These are phyloP conservation scores for Pheosia tremula DNA, from an alignment of 2,888 invertebrate species.

Conservation along the genomic window DNA sequence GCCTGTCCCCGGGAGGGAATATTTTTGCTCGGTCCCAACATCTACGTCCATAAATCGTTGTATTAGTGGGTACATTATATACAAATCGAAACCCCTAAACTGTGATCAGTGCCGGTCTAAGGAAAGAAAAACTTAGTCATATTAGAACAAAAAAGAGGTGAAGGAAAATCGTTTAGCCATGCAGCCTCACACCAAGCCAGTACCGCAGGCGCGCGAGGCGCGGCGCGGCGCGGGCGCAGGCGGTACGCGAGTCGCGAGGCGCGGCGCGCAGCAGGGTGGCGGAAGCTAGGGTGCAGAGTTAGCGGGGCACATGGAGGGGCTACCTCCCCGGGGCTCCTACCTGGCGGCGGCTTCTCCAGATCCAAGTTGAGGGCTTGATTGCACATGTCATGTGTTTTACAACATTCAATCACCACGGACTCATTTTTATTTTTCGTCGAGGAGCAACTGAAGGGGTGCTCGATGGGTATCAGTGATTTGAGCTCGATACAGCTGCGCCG, in stretches of 20 bases:
- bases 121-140: conserved; percentile 65
- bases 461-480: conserved; percentile 89
- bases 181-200: conserved; percentile 69
- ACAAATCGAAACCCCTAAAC: conserved; percentile 42
- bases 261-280: conserved; percentile 36
- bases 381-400: conserved; percentile 90
- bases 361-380: conserved; percentile 88
- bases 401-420: conserved; percentile 92
- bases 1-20: conserved; percentile 85
- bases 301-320: conserved; percentile 58
- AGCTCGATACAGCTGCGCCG: conserved; percentile 91
- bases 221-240: conserved; percentile 32
- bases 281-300: conserved; percentile 56
- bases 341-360: conserved; percentile 87
- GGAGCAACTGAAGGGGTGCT: conserved; percentile 93
- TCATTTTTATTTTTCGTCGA: conserved; percentile 90
- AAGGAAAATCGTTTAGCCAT: conserved; percentile 63
- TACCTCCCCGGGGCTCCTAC: conserved; percentile 81
- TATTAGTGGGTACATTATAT: conserved; percentile 48
- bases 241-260: conserved; percentile 30
- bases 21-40: conserved; percentile 84
- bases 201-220: conserved; percentile 34
- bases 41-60: conserved; percentile 79
- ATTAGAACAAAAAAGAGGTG: conserved; percentile 60
- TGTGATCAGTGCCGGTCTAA: conserved; percentile 81